Evolutionary conservation across 2,797 vertebrate genomes (phyloP).

Genomic region (Amniataba percoides): DNA sequence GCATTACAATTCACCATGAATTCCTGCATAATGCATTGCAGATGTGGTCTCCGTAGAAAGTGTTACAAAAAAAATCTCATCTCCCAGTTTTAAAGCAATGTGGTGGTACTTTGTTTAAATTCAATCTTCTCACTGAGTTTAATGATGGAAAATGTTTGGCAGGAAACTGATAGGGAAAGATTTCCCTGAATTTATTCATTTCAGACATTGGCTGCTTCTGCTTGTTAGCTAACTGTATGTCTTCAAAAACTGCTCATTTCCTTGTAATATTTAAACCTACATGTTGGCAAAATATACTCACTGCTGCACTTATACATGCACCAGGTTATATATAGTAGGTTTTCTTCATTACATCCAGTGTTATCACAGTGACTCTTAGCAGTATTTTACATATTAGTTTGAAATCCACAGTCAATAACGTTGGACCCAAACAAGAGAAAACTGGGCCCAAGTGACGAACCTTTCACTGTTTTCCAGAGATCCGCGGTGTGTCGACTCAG

Average conservation of each 20-base stretch:
- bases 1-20: too few species aligned
- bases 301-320: neutral
- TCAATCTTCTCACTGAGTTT: neutral
- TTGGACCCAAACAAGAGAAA: neutral
- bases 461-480: slow-evolving; percentile 79
- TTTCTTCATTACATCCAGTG: neutral
- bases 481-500: slow-evolving; percentile 86
- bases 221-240: too few species aligned
- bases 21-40: too few species aligned
- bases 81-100: neutral
- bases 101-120: neutral
- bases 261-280: neutral
- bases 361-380: neutral
- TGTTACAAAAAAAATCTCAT: neutral
- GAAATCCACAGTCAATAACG: neutral
- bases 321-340: neutral
- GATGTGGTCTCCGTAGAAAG: too few species aligned
- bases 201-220: neutral
- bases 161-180: neutral
- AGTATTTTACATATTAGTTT: neutral
- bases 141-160: neutral
- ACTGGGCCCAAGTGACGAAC: neutral
- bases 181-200: neutral
- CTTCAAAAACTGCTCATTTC: neutral
- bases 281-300: neutral